Percentiles rank a stretch among this genome's conserved stretches.
Conservation (phyloP, 2,113 vertebrate species). For the Eclectus roratus region DNA sequence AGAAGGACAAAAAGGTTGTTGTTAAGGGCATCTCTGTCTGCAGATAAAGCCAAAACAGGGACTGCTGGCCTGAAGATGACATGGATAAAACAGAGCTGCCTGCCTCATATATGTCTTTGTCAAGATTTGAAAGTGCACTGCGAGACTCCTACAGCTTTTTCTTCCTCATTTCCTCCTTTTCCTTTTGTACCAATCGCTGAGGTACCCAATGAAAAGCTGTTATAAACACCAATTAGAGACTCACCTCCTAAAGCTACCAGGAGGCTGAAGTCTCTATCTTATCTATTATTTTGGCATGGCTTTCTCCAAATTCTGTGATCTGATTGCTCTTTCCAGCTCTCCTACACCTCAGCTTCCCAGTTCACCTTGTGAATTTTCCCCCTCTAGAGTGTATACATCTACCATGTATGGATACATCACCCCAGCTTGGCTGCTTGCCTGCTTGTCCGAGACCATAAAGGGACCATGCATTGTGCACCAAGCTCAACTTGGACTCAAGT, state of each 20-base stretch:
- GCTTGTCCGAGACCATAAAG: neutral
- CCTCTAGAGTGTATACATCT: neutral
- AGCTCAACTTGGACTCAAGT: neutral
- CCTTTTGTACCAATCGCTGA: neutral
- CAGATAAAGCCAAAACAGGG: neutral
- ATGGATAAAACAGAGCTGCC: neutral
- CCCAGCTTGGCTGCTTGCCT: neutral
- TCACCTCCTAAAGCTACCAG: neutral
- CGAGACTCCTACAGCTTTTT: neutral
- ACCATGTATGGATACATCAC: neutral
- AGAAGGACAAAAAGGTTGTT: neutral
- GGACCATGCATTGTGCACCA: neutral
- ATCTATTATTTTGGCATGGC: neutral
- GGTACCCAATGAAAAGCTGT: neutral
- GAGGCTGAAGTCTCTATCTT: neutral
- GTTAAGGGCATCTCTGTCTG: neutral
- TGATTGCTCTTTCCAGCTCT: neutral
- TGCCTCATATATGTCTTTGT: neutral
- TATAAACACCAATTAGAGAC: neutral
- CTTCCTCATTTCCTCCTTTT: neutral
- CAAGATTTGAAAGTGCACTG: neutral
- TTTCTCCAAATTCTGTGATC: neutral
- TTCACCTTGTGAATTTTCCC: neutral
- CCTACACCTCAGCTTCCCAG: neutral
- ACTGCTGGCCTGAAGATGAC: neutral